Evolutionary conservation across 2,113 vertebrate genomes (phyloP).

Genomic region (Chionis minor): DNA sequence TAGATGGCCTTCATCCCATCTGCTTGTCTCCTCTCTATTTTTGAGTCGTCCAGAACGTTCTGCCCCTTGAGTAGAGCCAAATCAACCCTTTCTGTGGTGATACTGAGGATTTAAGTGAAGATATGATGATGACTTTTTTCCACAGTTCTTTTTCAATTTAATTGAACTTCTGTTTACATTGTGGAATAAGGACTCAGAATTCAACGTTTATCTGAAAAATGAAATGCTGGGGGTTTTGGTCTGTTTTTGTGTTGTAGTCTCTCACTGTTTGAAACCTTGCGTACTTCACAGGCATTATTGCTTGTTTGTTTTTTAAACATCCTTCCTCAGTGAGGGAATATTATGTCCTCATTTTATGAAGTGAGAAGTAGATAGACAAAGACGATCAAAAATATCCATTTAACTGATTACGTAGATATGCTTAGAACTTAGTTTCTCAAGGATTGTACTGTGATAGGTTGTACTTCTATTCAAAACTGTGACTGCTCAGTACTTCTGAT

Average conservation of each 20-base stretch:
- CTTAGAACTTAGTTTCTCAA: neutral
- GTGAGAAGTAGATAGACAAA: neutral
- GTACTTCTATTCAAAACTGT: neutral
- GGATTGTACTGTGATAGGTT: neutral
- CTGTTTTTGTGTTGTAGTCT: neutral
- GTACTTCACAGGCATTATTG: neutral
- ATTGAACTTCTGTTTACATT: neutral
- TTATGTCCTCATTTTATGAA: neutral
- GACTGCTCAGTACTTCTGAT: neutral
- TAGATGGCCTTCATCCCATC: neutral
- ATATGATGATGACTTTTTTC: neutral
- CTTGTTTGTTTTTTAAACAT: neutral
- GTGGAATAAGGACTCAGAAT: neutral
- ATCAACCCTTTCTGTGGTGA: neutral
- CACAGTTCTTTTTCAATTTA: neutral
- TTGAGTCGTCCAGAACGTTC: neutral
- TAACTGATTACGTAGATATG: neutral
- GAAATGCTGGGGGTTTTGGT: neutral
- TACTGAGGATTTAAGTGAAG: neutral
- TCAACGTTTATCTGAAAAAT: neutral
- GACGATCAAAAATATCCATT: neutral
- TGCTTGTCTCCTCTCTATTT: neutral
- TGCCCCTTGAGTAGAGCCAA: neutral
- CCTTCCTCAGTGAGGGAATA: neutral
- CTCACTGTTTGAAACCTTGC: neutral